A percentile compares a stretch with the other conserved stretches of the same genome.
Evolutionary conservation across 2,888 invertebrate species (phyloP).

Genomic region (Phalangium opilio): DNA sequence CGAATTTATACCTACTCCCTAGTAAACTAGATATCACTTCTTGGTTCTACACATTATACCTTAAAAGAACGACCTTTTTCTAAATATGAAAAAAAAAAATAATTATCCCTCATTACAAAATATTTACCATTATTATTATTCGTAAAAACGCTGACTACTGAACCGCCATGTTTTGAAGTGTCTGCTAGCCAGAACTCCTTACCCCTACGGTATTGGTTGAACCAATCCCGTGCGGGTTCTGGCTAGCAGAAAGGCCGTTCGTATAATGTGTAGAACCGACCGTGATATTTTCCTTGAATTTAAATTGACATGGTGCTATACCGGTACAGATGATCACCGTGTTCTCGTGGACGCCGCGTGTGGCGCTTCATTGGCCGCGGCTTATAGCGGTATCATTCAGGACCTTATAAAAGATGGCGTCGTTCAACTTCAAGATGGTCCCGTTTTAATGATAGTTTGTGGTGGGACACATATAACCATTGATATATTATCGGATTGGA

Average conservation of each 20-base stretch:
- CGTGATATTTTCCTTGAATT: too few species aligned
- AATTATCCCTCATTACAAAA: too few species aligned
- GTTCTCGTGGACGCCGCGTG: constrained; percentile 37
- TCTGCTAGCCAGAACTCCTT: too few species aligned
- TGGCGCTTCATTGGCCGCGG: constrained; percentile 35
- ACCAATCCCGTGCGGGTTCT: neutral
- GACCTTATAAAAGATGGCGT: constrained; percentile 25
- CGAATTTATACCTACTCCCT: too few species aligned
- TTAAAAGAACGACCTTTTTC: too few species aligned
- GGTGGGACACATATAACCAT: constrained; percentile 43
- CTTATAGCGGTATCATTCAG: constrained; percentile 31
- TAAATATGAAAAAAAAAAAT: too few species aligned
- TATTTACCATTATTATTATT: too few species aligned
- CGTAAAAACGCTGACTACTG: too few species aligned
- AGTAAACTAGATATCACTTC: too few species aligned
- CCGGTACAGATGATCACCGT: constrained; percentile 37
- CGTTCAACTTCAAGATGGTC: constrained; percentile 21
- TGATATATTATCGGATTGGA: constrained; percentile 38
- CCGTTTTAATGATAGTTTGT: constrained; percentile 35
- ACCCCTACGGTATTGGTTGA: neutral
- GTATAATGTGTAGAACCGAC: too few species aligned
- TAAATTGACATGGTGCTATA: too few species aligned
- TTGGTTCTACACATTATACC: too few species aligned
- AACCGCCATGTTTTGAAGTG: neutral
- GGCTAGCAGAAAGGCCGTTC: neutral